Base-by-base conservation (phyloP, 2,113 vertebrate species). In the Hiodon alosoides region DNA sequence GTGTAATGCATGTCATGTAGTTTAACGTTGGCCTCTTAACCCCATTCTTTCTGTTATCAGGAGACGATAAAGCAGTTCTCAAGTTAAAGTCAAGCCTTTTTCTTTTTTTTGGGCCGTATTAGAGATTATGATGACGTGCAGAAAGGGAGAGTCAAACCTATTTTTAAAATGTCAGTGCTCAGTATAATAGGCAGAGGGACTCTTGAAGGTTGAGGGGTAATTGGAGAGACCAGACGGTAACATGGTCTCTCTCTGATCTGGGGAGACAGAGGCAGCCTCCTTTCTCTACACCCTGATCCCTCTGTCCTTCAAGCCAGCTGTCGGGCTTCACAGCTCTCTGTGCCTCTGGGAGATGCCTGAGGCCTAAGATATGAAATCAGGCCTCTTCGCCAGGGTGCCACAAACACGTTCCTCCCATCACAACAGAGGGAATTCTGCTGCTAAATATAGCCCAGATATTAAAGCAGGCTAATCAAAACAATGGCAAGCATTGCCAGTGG, bases 351-450 rank as follows among this genome's bases (percentile, higher is more conserved):
- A 75, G 78, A 71, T 69, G 77, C 86, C 83, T 75, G 76, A 75
- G 85, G 85, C 80, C 85, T 76, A 80, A 76, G 69, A 81, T 75
- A 81, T 90, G 90, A 91, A 85, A 88, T 91, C 88, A 91, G 81
- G 64, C 4, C 55, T n/a, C 50, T 3, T 14, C 13, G 10, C n/a
- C 69, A 77, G 84, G 86, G 82, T 78, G 77, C 80, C 80, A 61
- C 80, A 83, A 78, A 82, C 88, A 90, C 87, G 88, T 90, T 87
- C 85, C 81, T 86, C 83, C 84, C 75, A 62, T 81, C 67, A 5
- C 82, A 83, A 84, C 85, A 77, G 81, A 83, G 86, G 89, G 87
- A 86, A 85, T 90, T 90, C 84, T 80, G 73, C 71, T 51, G 87
- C 86, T 91, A 89, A 88, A 90, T 87, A 84, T 87, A 89, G 83